phyloP scores from a whole-genome alignment of 2,113 vertebrate species.

The Eclectus roratus region DNA sequence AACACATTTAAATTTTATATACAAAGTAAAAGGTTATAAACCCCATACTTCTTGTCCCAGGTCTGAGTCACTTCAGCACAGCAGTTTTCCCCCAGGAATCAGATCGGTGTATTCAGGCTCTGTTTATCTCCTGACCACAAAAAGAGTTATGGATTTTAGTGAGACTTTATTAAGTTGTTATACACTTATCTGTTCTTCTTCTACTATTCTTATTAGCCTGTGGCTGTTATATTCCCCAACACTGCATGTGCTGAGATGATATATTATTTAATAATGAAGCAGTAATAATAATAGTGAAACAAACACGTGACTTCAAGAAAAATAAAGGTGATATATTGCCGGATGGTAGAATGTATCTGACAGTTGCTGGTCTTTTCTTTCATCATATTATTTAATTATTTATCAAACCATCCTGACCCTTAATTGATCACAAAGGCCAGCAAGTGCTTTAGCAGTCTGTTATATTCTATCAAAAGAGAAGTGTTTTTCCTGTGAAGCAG shows the following conservation, averaged over 20 bases:
- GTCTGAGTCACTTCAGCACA: not conserved
- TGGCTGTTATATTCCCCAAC: not conserved
- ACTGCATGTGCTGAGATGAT: not conserved
- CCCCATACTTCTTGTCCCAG: not conserved
- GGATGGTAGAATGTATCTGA: not conserved
- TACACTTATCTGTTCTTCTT: not conserved
- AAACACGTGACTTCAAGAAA: not conserved
- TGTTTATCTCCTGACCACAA: not conserved
- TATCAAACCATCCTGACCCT: slow-evolving; percentile 38
- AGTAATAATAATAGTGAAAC: not conserved
- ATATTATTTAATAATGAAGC: not conserved
- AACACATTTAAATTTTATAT: not conserved
- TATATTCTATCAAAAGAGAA: slow-evolving; percentile 1
- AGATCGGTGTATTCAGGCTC: not conserved
- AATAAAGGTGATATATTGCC: not conserved
- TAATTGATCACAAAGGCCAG: slow-evolving; percentile 56
- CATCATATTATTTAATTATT: slow-evolving; percentile 52
- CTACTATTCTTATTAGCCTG: not conserved
- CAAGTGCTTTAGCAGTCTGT: slow-evolving; percentile 49
- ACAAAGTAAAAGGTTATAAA: not conserved
- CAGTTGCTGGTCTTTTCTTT: not conserved
- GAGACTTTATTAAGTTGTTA: not conserved
- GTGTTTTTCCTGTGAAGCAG: slow-evolving; percentile 39
- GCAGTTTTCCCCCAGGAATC: not conserved
- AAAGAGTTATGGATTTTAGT: not conserved